Evolutionary conservation across 2,113 vertebrate genomes (phyloP).

Genomic region (Misgurnus mizolepis): DNA sequence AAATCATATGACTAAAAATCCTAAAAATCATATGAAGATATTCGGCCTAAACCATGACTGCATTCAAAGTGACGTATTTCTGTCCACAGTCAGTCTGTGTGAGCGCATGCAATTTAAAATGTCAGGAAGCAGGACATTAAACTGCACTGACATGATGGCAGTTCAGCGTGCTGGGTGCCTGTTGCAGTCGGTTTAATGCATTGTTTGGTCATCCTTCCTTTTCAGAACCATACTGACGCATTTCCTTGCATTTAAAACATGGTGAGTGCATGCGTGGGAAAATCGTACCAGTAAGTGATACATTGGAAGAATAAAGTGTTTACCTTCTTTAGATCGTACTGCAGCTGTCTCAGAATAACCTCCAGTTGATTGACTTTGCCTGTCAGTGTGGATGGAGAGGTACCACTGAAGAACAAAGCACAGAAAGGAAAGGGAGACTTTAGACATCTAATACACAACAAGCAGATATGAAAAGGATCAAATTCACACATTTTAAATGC

Average conservation of each 20-base stretch:
- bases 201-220: constrained; percentile 42
- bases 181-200: constrained; percentile 53
- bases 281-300: background rate
- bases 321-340: constrained; percentile 93
- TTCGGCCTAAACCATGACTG: background rate
- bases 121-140: constrained; percentile 69
- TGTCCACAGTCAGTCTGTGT: background rate
- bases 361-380: constrained; percentile 98
- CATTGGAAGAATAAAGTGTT: background rate
- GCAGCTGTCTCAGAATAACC: constrained; percentile 91
- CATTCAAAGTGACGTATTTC: background rate
- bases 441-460: background rate
- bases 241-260: constrained; percentile 12
- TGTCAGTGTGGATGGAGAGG: constrained; percentile 84
- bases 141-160: constrained; percentile 64
- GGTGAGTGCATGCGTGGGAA: no score
- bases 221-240: constrained; percentile 27
- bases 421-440: background rate
- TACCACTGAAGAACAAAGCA: constrained; percentile 63
- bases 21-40: no score
- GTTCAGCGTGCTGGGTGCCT: constrained; percentile 50
- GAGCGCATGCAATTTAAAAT: constrained; percentile 40
- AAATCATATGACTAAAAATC: no score
- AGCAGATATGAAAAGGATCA: no score
- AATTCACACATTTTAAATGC: no score